Evolutionary conservation across 2,113 vertebrate species (phyloP).

Genomic region (Proterorhinus semilunaris): DNA sequence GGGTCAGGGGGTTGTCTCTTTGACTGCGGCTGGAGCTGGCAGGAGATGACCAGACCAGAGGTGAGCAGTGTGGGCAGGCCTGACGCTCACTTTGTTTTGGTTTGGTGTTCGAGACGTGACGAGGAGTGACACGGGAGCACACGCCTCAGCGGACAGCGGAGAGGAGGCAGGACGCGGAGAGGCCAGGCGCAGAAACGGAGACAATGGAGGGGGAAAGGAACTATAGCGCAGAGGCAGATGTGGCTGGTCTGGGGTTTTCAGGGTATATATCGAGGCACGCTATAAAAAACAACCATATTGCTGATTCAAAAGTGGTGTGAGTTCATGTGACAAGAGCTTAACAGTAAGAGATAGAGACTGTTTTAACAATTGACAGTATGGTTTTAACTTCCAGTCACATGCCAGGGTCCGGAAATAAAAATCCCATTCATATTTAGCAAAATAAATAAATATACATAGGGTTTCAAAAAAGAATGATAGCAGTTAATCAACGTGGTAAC

Average conservation of each 20-base stretch:
- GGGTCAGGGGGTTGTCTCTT: conserved; percentile 41
- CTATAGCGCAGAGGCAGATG: conserved; percentile 21
- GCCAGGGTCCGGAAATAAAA: no score
- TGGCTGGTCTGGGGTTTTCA: background rate
- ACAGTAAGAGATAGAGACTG: no score
- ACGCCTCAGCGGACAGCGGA: conserved; percentile 29
- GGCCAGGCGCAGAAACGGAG: conserved; percentile 21
- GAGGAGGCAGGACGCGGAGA: conserved; percentile 8
- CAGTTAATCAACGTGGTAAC: no score
- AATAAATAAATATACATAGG: no score
- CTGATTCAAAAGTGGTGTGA: no score
- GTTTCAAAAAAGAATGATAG: no score
- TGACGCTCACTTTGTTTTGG: conserved; percentile 57
- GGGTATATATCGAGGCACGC: no score
- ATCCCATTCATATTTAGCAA: no score
- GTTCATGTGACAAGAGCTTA: no score
- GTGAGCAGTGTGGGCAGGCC: conserved; percentile 48
- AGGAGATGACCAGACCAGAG: conserved; percentile 38
- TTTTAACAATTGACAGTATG: no score
- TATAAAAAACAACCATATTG: no score
- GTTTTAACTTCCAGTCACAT: no score
- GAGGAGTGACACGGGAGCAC: conserved; percentile 41
- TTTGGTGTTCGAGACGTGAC: conserved; percentile 51
- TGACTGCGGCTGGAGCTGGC: conserved; percentile 39
- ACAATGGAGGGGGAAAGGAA: conserved; percentile 3